phyloP scores from a whole-genome alignment of 1,140 invertebrate genomes.

The Drosophila rufa region DNA sequence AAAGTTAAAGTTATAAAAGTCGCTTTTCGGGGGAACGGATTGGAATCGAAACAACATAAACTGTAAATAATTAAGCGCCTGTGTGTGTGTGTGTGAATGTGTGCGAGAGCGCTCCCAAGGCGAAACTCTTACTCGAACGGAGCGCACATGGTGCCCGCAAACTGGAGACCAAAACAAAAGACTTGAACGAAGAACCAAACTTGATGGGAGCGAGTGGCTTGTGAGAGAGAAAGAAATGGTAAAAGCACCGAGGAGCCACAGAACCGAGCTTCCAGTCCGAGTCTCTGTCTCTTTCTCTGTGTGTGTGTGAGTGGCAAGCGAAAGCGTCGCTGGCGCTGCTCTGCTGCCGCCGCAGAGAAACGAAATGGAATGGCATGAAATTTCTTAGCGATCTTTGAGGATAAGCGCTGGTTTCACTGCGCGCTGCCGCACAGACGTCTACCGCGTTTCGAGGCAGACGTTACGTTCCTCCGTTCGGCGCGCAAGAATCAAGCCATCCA shows the following conservation, averaged over 20 bases:
- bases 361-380: slow-evolving; percentile 83
- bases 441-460: slow-evolving; percentile 80
- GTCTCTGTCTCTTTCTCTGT: slow-evolving; percentile 18
- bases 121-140: slow-evolving; percentile 66
- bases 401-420: slow-evolving; percentile 82
- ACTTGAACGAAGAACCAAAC: slow-evolving; percentile 82
- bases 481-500: slow-evolving; percentile 63
- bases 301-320: slow-evolving; percentile 64
- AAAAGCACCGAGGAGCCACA: slow-evolving; percentile 56
- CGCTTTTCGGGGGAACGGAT: slow-evolving; percentile 47
- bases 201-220: slow-evolving; percentile 40
- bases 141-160: slow-evolving; percentile 69
- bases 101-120: slow-evolving; percentile 61
- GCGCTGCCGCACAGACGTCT: slow-evolving; percentile 83
- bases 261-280: slow-evolving; percentile 27
- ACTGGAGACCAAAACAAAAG: slow-evolving; percentile 78
- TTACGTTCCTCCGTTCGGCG: slow-evolving; percentile 75
- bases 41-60: slow-evolving; percentile 70
- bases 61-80: slow-evolving; percentile 67
- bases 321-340: slow-evolving; percentile 62
- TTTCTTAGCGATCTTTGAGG: slow-evolving; percentile 82
- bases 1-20: slow-evolving; percentile 83
- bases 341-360: slow-evolving; percentile 53
- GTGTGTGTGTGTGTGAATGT: slow-evolving; percentile 1
- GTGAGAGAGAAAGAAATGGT: slow-evolving; percentile 73